Evolutionary conservation across 92 coral and sea anemone genomes (phyloP).

Genomic region (Epizoanthus rinbou): DNA sequence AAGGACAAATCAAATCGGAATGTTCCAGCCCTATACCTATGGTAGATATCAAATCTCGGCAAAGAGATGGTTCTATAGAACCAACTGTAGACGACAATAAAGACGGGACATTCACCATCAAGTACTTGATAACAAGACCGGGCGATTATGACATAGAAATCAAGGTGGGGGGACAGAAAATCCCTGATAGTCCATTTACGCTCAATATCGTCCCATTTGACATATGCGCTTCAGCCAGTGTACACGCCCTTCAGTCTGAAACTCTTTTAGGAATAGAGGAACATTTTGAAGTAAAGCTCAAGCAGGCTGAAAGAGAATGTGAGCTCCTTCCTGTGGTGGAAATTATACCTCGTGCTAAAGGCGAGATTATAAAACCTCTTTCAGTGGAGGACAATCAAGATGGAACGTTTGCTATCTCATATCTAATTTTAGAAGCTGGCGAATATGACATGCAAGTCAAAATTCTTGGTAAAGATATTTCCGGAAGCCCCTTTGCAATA

Average conservation of each 20-base stretch:
- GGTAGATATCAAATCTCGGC: slow-evolving; percentile 13
- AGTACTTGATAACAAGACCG: slow-evolving; percentile 5
- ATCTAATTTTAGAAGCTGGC: slow-evolving; percentile 28
- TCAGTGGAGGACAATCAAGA: slow-evolving; percentile 40
- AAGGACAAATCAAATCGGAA: background rate
- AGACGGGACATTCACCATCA: slow-evolving; percentile 16
- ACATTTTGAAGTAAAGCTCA: slow-evolving; percentile 30
- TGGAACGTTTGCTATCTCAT: slow-evolving; percentile 19
- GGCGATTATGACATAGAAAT: slow-evolving; percentile 15
- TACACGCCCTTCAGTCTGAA: slow-evolving; percentile 16
- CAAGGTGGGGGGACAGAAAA: background rate
- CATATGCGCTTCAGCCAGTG: background rate
- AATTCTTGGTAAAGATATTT: slow-evolving; percentile 27
- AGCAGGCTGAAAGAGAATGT: background rate
- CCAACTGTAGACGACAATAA: slow-evolving; percentile 8
- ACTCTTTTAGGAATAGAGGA: slow-evolving; percentile 7
- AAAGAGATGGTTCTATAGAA: background rate
- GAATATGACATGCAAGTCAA: slow-evolving; percentile 17
- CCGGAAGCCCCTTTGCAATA: slow-evolving; percentile 25
- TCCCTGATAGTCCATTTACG: slow-evolving; percentile 19
- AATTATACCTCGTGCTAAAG: background rate
- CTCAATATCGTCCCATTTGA: slow-evolving; percentile 13
- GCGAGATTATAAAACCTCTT: slow-evolving; percentile 9
- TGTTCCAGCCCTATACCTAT: slow-evolving; percentile 4
- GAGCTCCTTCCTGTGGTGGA: slow-evolving; percentile 32